Evolutionary conservation across 2,888 invertebrate species (phyloP), one percentile per base, ranked within the genome.

Genomic region (Venustoraphidia nigricollis): DNA sequence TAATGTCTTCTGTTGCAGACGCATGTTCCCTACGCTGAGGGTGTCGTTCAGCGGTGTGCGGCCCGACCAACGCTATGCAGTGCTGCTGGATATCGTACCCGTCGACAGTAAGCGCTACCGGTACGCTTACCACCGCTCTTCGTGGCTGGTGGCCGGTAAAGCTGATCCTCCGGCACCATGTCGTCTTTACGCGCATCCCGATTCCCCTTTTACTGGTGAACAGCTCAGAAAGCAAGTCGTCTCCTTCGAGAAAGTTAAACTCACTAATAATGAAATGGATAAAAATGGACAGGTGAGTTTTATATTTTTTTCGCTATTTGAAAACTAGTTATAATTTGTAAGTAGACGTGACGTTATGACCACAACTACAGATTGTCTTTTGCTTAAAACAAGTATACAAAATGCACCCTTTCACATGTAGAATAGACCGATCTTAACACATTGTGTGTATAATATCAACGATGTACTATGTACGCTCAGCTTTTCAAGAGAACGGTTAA

Each of bases 201-300:
- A 87, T 63, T 81, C 81, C 1, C 85, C 86, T n/a, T 85, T 81
- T 65, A 80, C 79, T 44, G 83, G 83, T 1, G 83, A 85, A 56
- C 84, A 84, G 60, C 75, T 87, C 46, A 71, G 77, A 58, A 83
- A 84, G 60, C 84, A 85, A 64, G 81, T 83, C 53, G 80, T 88
- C 51, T 83, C 83, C 39, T 87, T 87, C 67, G 87, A 87, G 65
- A 88, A 87, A 66, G 81, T 86, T 58, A 88, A 87, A 62, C 72
- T 87, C 51, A 88, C 87, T 57, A 88, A 87, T 66, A 87, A 87
- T 66, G 85, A 86, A 66, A 77, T 85, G 75, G 83, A 83, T 63
- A 81, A 81, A 60, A 76, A 79, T 56, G 82, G 82, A 57, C 82
- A 84, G 69, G 83, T 83, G 63, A 73, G 74, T 59, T 40, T 40